Conservation (phyloP, 2,888 invertebrate species). For the Seira ritae region DNA sequence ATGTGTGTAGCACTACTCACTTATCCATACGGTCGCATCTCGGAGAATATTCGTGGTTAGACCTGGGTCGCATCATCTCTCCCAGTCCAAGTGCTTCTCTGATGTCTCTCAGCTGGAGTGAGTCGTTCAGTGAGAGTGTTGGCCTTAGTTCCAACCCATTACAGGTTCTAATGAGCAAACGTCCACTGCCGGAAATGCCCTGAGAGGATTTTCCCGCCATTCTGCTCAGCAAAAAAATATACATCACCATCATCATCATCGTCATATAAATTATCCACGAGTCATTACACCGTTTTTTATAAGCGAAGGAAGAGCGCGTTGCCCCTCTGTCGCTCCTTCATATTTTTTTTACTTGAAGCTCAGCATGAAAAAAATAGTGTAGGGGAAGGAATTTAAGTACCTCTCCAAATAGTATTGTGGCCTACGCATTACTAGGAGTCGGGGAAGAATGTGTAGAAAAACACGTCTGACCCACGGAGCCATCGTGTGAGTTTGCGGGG, state of each 20-base stretch:
- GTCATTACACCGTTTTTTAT: constrained; percentile 16
- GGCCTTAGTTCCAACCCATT: constrained; percentile 84
- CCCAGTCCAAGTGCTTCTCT: constrained; percentile 72
- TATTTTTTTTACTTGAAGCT: not conserved
- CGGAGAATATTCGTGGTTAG: constrained; percentile 73
- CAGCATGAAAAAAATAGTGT: not conserved
- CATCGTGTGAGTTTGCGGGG: constrained; percentile 98
- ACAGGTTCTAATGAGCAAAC: constrained; percentile 84
- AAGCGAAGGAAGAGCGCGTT: not conserved
- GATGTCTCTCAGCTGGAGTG: constrained; percentile 72
- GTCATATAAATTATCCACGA: constrained; percentile 5
- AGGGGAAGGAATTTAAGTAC: constrained; percentile 54
- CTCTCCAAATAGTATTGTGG: constrained; percentile 92
- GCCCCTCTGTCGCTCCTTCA: not conserved
- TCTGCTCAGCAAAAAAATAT: constrained; percentile 47
- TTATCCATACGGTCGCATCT: constrained; percentile 56
- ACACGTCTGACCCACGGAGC: constrained; percentile 96
- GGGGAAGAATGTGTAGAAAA: constrained; percentile 95
- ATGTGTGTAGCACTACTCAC: not conserved
- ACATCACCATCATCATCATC: not conserved
- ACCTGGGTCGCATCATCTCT: constrained; percentile 70
- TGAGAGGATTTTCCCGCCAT: constrained; percentile 71
- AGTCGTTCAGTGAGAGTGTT: constrained; percentile 72
- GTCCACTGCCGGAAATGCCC: constrained; percentile 67
- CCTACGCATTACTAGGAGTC: constrained; percentile 92